Evolutionary conservation across 37 sponge, comb jelly and placozoan species (phyloP).

Genomic region (Lycopodina hypogea): DNA sequence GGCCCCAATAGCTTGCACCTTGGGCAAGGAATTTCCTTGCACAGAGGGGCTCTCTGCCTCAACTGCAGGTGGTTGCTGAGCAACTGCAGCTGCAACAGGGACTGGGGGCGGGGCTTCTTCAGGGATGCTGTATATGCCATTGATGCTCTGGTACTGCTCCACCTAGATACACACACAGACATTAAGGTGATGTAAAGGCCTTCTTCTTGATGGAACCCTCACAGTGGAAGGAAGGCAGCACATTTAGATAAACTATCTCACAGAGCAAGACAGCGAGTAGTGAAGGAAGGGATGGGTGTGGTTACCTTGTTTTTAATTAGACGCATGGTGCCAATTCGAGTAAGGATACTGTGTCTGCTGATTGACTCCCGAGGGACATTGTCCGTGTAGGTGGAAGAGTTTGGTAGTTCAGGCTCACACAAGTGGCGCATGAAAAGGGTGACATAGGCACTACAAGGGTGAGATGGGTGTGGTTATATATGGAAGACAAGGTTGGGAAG

Average conservation of each 20-base stretch:
- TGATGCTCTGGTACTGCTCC: conserved; percentile 65
- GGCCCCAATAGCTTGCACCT: too few relatives aligned
- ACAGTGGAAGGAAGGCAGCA: too few relatives aligned
- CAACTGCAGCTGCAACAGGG: background rate
- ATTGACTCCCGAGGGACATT: conserved; percentile 81
- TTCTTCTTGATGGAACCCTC: too few relatives aligned
- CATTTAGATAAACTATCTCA: background rate
- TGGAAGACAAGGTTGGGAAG: background rate
- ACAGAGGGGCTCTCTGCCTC: background rate
- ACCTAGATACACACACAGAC: conserved; percentile 45
- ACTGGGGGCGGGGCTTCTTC: conserved; percentile 15
- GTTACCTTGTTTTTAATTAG: conserved; percentile 82
- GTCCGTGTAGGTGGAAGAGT: conserved; percentile 63
- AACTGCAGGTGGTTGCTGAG: background rate
- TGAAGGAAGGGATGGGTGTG: too few relatives aligned
- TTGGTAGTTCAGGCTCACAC: conserved; percentile 76
- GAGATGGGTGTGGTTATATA: background rate
- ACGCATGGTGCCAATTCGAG: conserved; percentile 86
- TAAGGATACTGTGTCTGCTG: conserved; percentile 68
- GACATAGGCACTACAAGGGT: conserved; percentile 63
- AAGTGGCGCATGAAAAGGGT: conserved; percentile 88
- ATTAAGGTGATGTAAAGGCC: too few relatives aligned
- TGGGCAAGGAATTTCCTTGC: too few relatives aligned
- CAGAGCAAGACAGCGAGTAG: too few relatives aligned
- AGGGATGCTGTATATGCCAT: conserved; percentile 61